Percentiles rank a stretch among this genome's conserved stretches.
Evolutionary conservation across 1,140 invertebrate species (phyloP).

Genomic region (Mya arenaria): DNA sequence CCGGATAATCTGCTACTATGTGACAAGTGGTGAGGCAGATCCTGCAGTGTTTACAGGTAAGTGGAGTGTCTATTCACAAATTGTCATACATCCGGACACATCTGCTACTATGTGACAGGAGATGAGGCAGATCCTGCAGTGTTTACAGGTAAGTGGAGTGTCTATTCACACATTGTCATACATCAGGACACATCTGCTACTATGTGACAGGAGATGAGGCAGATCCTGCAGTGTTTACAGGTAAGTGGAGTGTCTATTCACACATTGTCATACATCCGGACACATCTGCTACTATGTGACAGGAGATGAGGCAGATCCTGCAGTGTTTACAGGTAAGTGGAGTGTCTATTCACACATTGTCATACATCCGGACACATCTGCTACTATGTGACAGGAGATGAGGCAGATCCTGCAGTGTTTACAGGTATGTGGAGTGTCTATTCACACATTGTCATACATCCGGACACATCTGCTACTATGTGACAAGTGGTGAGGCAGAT

Average conservation of each 20-base stretch:
- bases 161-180: conserved; percentile 97
- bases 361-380: neutral
- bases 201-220: conserved; percentile 76
- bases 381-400: neutral
- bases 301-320: neutral
- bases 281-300: neutral
- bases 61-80: no score
- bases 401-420: no score
- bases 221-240: conserved; percentile 93
- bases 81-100: no score
- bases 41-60: neutral
- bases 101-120: neutral
- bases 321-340: neutral
- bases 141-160: conserved; percentile 85
- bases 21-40: neutral
- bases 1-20: neutral
- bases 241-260: conserved; percentile 80
- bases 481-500: conserved; percentile 77
- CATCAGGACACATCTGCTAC: conserved; percentile 93
- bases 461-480: conserved; percentile 92
- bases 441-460: conserved; percentile 97
- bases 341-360: no score
- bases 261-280: no score
- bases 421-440: conserved; percentile 90
- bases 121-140: neutral